Evolutionary conservation across 2,113 vertebrate species (phyloP).

Genomic region (Otolemur garnettii): DNA sequence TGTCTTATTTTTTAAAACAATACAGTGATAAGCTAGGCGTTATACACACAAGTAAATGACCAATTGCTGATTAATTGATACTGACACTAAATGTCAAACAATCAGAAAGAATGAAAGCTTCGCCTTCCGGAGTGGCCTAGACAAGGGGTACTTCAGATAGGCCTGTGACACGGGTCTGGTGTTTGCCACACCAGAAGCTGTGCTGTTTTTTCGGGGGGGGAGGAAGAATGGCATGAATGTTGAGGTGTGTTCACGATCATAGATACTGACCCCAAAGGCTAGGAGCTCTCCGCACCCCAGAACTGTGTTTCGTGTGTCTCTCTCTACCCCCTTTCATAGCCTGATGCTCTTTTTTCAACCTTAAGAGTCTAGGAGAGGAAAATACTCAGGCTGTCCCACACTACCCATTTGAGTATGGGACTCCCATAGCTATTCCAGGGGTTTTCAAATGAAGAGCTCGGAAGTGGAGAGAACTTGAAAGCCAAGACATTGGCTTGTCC

Average conservation of each 20-base stretch:
- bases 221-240: not conserved
- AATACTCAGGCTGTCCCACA: not conserved
- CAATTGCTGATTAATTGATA: not conserved
- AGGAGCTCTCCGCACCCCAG: not conserved
- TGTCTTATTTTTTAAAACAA: not conserved
- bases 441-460: not conserved
- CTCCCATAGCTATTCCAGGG: not conserved
- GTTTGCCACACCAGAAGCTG: no score
- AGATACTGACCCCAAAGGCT: not conserved
- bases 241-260: not conserved
- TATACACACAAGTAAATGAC: not conserved
- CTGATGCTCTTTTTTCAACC: not conserved
- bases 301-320: not conserved
- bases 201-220: not conserved
- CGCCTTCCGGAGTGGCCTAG: not conserved
- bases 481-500: not conserved
- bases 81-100: not conserved
- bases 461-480: not conserved
- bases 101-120: not conserved
- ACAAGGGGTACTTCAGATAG: not conserved
- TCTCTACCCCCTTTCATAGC: not conserved
- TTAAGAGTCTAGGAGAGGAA: not conserved
- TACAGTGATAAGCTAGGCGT: not conserved
- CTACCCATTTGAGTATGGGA: not conserved
- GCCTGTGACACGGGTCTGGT: not conserved